Evolutionary conservation across 2,888 invertebrate genomes (phyloP).

Genomic region (Morpho achilles): DNA sequence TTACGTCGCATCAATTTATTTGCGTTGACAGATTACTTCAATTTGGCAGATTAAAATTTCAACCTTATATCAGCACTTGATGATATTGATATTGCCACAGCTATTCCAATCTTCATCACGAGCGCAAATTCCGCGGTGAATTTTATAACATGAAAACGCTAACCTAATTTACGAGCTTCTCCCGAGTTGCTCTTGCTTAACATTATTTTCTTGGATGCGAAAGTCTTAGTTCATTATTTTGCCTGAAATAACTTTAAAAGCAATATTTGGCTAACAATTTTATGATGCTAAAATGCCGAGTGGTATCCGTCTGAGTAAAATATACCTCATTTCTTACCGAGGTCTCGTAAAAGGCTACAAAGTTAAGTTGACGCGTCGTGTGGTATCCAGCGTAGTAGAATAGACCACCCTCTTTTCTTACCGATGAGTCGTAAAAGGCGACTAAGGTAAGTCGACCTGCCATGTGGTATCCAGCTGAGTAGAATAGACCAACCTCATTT

Average conservation of each 20-base stretch:
- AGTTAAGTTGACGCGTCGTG: too few relatives aligned
- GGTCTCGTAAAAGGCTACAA: too few relatives aligned
- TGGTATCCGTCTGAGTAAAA: too few relatives aligned
- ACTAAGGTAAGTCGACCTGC: too few relatives aligned
- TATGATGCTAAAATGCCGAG: neutral
- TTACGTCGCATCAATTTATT: too few relatives aligned
- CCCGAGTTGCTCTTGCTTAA: constrained; percentile 19
- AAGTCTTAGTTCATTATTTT: constrained; percentile 19
- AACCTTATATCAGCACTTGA: constrained; percentile 9
- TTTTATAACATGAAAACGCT: constrained; percentile 27
- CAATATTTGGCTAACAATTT: neutral
- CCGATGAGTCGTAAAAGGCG: too few relatives aligned
- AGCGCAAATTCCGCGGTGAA: constrained; percentile 22
- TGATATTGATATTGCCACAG: constrained; percentile 20
- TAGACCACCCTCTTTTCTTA: too few relatives aligned
- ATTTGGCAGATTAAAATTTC: constrained; percentile 15
- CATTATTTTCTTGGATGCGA: constrained; percentile 18
- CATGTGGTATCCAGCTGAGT: too few relatives aligned
- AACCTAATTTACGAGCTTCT: constrained; percentile 25
- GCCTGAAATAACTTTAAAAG: constrained; percentile 1
- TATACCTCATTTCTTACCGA: too few relatives aligned
- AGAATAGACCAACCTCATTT: too few relatives aligned
- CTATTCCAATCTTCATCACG: constrained; percentile 20
- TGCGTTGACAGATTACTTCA: neutral
- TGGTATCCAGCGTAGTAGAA: too few relatives aligned